Conservation (phyloP, 2,888 invertebrate genomes). For the Tupiocoris notatus region DNA sequence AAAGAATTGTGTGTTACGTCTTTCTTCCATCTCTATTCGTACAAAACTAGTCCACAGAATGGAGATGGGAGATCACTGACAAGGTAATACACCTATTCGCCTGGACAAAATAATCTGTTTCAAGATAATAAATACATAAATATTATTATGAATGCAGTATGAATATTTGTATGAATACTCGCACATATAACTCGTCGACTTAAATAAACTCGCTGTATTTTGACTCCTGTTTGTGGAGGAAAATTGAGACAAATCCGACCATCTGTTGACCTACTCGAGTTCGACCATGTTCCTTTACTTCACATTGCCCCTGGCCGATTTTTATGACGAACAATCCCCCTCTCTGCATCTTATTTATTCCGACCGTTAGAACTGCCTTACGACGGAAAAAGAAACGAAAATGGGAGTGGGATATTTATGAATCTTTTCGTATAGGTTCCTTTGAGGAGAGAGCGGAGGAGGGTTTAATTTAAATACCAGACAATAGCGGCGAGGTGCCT, state of each 20-base stretch:
- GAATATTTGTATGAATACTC: too few relatives aligned
- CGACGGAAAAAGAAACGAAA: neutral
- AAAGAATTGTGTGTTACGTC: too few relatives aligned
- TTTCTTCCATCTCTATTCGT: too few relatives aligned
- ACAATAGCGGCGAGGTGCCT: slow-evolving; percentile 32
- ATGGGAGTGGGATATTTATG: slow-evolving; percentile 1
- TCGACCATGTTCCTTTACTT: slow-evolving; percentile 6
- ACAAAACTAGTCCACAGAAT: too few relatives aligned
- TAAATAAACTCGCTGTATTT: too few relatives aligned
- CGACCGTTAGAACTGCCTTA: slow-evolving; percentile 14
- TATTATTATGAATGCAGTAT: too few relatives aligned
- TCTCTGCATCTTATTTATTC: too few relatives aligned
- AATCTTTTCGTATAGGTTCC: neutral
- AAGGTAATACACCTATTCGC: too few relatives aligned
- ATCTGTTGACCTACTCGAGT: slow-evolving; percentile 26
- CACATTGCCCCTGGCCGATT: slow-evolving; percentile 15
- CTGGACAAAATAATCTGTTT: too few relatives aligned
- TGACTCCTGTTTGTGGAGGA: neutral
- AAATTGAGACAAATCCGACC: slow-evolving; percentile 7
- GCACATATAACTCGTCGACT: too few relatives aligned
- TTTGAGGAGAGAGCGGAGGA: slow-evolving; percentile 27
- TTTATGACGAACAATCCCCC: slow-evolving; percentile 28
- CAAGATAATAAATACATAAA: too few relatives aligned
- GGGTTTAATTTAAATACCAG: slow-evolving; percentile 40
- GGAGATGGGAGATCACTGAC: too few relatives aligned